Evolutionary conservation across 2,888 invertebrate genomes (phyloP).

Genomic region (Drosophila lacicola): DNA sequence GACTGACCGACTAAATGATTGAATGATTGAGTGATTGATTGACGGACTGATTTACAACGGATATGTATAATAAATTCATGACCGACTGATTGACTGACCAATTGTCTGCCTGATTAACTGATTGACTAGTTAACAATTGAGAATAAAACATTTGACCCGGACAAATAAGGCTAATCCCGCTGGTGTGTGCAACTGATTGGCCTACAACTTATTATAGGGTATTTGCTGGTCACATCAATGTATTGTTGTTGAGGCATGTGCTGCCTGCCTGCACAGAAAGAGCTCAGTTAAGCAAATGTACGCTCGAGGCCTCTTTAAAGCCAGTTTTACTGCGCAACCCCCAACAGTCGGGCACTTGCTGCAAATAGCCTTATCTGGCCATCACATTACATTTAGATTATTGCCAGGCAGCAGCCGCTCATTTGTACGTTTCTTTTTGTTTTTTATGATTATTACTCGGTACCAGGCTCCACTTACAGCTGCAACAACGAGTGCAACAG

Average conservation of each 20-base stretch:
- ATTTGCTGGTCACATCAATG: too few species aligned
- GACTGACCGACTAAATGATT: too few species aligned
- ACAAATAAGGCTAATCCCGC: too few species aligned
- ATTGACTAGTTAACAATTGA: background rate
- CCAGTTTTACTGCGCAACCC: conserved; percentile 14
- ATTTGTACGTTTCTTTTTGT: conserved; percentile 32
- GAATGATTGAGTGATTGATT: too few species aligned
- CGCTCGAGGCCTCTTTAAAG: conserved; percentile 9
- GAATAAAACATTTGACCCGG: too few species aligned
- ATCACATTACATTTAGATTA: conserved; percentile 64
- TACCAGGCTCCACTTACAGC: conserved; percentile 25
- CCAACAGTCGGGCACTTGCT: conserved; percentile 19
- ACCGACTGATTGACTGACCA: too few species aligned
- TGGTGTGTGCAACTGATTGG: too few species aligned
- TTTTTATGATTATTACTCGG: conserved; percentile 53
- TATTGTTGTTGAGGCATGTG: too few species aligned
- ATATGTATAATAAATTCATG: too few species aligned
- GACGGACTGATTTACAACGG: too few species aligned
- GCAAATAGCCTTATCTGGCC: conserved; percentile 53
- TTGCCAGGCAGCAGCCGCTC: conserved; percentile 41
- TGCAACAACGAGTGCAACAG: conserved; percentile 22
- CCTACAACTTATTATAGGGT: too few species aligned
- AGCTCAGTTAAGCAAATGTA: background rate
- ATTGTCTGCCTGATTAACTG: background rate
- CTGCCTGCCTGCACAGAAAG: background rate